Conservation (phyloP, 2,113 vertebrate genomes). For the Marmota flaviventris region DNA sequence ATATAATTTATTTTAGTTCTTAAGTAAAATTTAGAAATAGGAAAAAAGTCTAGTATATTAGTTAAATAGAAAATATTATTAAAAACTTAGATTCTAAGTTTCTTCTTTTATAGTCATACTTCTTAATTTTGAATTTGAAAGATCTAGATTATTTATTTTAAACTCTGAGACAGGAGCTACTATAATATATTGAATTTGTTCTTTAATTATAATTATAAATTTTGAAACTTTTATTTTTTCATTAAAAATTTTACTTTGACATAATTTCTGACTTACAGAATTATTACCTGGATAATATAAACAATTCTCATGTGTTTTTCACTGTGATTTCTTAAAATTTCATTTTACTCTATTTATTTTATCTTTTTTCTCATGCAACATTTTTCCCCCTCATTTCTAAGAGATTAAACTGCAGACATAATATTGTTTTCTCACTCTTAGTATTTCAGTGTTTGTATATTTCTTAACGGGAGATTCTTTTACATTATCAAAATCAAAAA, state of each 20-base stretch:
- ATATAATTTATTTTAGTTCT: conserved; percentile 3
- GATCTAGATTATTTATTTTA: not conserved
- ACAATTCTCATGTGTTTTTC: not conserved
- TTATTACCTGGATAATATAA: not conserved
- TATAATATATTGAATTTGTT: not conserved
- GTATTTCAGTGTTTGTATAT: not conserved
- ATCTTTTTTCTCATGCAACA: not conserved
- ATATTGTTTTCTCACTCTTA: not conserved
- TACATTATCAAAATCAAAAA: conserved; percentile 17
- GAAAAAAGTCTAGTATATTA: not conserved
- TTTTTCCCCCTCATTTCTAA: not conserved
- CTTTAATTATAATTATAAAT: not conserved
- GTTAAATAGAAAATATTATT: not conserved
- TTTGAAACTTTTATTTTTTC: conserved; percentile 28
- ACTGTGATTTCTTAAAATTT: not conserved
- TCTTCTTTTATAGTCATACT: not conserved
- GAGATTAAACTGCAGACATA: not conserved
- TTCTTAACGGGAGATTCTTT: not conserved
- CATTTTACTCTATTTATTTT: conserved; percentile 9
- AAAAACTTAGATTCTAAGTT: not conserved
- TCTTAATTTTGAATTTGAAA: conserved; percentile 45
- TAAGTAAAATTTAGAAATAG: conserved; percentile 52
- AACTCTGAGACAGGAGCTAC: not conserved
- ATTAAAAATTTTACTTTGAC: conserved; percentile 23
- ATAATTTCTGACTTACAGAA: conserved; percentile 1